Conservation (phyloP, 2,797 vertebrate species). For the Acipenser oxyrinchus region DNA sequence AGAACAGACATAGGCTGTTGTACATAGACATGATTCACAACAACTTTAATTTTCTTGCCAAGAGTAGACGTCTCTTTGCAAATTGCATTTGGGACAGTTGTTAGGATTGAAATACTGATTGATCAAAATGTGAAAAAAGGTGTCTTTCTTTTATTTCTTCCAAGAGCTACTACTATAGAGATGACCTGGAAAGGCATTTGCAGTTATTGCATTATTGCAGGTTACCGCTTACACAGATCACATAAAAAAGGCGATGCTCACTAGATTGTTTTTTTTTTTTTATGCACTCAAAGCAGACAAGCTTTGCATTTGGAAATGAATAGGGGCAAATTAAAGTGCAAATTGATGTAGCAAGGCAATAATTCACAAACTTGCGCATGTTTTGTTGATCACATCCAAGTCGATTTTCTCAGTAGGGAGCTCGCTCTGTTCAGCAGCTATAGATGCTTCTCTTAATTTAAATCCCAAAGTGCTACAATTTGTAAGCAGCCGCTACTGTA, state of each 20-base stretch:
- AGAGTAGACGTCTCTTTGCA: slow-evolving; percentile 27
- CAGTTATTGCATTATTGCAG: no score
- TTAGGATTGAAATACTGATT: neutral
- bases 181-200: no score
- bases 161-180: no score
- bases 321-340: neutral
- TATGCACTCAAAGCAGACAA: neutral
- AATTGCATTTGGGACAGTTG: slow-evolving; percentile 15
- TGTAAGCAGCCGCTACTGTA: slow-evolving; percentile 8
- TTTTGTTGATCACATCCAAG: neutral
- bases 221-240: neutral
- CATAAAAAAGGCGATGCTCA: neutral
- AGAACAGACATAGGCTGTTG: slow-evolving; percentile 26
- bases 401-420: slow-evolving; percentile 2
- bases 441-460: slow-evolving; percentile 18
- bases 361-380: neutral
- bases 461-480: slow-evolving; percentile 20
- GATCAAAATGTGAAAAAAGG: no score
- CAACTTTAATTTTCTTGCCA: slow-evolving; percentile 30
- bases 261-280: neutral
- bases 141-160: no score
- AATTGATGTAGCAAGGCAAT: neutral
- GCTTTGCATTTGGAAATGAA: neutral
- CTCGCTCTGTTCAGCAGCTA: slow-evolving; percentile 4
- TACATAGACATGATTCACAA: slow-evolving; percentile 36